Conservation (phyloP, 2,888 invertebrate species). For the Hartigia nigra region DNA sequence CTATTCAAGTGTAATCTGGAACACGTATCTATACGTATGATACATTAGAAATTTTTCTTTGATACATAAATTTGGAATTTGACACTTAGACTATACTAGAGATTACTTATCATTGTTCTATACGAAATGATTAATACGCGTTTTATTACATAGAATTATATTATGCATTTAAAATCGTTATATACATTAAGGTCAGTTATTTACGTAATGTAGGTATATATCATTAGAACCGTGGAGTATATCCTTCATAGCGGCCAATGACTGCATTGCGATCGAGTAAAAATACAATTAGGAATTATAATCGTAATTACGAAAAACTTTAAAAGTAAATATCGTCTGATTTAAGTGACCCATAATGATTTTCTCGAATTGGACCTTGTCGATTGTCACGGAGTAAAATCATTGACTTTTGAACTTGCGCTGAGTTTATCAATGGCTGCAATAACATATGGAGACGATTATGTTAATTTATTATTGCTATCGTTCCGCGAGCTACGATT, state of each 20-base stretch:
- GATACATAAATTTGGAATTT: not conserved
- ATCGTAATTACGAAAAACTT: not conserved
- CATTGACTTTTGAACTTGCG: not conserved
- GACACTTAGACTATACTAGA: not conserved
- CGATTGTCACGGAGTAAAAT: not conserved
- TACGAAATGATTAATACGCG: not conserved
- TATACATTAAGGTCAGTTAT: not conserved
- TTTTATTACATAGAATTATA: no score
- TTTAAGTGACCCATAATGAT: not conserved
- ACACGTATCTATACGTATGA: not conserved
- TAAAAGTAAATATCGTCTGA: not conserved
- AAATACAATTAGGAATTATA: not conserved
- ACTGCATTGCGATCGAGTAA: not conserved
- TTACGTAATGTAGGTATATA: not conserved
- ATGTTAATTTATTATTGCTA: constrained; percentile 43
- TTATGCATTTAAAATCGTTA: not conserved
- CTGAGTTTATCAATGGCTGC: not conserved
- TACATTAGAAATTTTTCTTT: not conserved
- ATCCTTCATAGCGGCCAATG: not conserved
- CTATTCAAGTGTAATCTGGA: not conserved
- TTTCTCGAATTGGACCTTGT: not conserved
- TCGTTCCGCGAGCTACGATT: constrained; percentile 45
- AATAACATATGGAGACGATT: constrained; percentile 39
- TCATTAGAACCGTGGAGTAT: not conserved
- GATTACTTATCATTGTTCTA: not conserved